Conservation (phyloP, 2,797 vertebrate species). For the Coregonus suidteri region DNA sequence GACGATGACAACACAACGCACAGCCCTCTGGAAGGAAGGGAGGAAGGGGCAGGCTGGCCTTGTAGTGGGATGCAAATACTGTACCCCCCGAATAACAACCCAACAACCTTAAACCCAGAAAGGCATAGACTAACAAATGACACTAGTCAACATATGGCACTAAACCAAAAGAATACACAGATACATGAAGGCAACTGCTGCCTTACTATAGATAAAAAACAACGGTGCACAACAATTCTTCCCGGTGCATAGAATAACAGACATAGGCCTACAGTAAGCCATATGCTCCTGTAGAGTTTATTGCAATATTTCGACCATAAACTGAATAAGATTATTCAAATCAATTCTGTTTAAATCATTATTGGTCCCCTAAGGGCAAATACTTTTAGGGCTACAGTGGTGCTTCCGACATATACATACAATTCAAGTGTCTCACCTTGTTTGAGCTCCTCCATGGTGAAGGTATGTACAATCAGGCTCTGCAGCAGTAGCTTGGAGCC, state of each 20-base stretch:
- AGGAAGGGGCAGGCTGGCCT: conserved; percentile 30
- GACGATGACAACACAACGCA: conserved; percentile 31
- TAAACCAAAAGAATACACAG: background rate
- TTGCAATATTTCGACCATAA: background rate
- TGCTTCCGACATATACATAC: background rate
- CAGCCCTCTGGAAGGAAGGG: conserved; percentile 34
- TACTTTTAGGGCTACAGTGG: background rate
- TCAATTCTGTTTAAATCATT: background rate
- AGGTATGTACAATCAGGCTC: conserved; percentile 53
- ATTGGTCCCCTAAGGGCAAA: background rate
- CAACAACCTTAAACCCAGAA: background rate
- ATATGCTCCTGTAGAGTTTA: background rate
- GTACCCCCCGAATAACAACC: background rate
- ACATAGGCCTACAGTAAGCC: background rate
- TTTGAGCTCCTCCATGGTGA: conserved; percentile 69
- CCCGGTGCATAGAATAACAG: background rate
- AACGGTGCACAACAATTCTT: background rate
- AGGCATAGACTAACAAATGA: background rate
- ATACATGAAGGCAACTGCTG: background rate
- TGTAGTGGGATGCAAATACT: conserved; percentile 26
- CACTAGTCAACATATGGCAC: background rate
- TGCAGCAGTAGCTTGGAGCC: conserved; percentile 51
- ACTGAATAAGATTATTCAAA: background rate
- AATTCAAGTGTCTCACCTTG: conserved; percentile 52
- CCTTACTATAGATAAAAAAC: background rate